Evolutionary conservation across 2,888 invertebrate genomes (phyloP).

Genomic region (Aelia acuminata): DNA sequence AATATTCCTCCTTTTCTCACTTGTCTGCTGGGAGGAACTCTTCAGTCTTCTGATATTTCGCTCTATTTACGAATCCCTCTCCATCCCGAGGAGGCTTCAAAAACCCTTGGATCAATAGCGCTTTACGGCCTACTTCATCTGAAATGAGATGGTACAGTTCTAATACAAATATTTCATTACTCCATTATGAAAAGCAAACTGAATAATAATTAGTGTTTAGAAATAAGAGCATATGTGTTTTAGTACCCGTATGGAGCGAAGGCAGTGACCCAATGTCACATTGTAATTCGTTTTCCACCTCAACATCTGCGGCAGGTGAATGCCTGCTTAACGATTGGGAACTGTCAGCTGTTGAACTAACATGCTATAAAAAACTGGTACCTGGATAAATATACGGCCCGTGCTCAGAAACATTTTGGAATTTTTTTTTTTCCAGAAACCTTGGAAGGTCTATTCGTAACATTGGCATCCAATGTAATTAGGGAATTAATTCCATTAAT

Average conservation of each 20-base stretch:
- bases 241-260: background rate
- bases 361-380: background rate
- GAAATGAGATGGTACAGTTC: background rate
- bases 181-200: background rate
- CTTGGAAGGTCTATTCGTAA: no score
- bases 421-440: no score
- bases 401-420: background rate
- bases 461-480: no score
- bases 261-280: background rate
- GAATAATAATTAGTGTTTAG: slow-evolving; percentile 13
- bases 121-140: background rate
- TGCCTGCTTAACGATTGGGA: slow-evolving; percentile 31
- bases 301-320: slow-evolving; percentile 42
- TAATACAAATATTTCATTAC: background rate
- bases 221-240: background rate
- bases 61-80: background rate
- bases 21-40: background rate
- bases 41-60: slow-evolving; percentile 15
- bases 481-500: no score
- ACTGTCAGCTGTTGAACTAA: slow-evolving; percentile 33
- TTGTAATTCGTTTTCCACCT: slow-evolving; percentile 34
- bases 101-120: background rate
- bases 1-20: slow-evolving; percentile 31
- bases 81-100: background rate
- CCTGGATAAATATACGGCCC: background rate